These are phyloP conservation scores for Liparis tanakae DNA, from an alignment of 2,797 vertebrate species.

Conservation along the genomic window DNA sequence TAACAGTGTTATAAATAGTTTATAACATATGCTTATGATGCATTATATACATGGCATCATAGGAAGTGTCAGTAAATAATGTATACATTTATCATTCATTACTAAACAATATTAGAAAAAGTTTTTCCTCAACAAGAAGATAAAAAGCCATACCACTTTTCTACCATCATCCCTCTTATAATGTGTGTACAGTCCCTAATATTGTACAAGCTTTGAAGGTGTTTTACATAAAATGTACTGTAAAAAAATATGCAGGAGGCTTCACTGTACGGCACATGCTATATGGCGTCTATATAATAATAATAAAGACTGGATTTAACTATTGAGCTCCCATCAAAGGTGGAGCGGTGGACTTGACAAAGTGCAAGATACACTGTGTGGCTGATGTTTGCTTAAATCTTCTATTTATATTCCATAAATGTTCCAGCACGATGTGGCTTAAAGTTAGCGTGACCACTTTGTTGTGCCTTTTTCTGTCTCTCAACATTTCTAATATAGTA, in stretches of 20 bases:
- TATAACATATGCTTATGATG: too few species aligned
- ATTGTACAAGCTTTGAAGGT: neutral
- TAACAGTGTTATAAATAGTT: too few species aligned
- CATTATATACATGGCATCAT: too few species aligned
- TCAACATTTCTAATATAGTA: slow-evolving; percentile 23
- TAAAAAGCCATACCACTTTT: neutral
- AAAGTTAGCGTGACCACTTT: slow-evolving; percentile 11
- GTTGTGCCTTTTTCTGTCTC: slow-evolving; percentile 49
- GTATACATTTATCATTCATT: neutral
- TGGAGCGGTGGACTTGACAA: slow-evolving; percentile 4
- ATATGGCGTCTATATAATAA: neutral
- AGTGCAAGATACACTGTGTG: slow-evolving; percentile 11
- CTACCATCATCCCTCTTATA: neutral
- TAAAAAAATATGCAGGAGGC: neutral
- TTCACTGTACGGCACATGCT: neutral
- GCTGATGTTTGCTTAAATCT: slow-evolving; percentile 10
- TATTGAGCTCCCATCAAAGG: slow-evolving; percentile 13
- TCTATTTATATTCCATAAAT: slow-evolving; percentile 30
- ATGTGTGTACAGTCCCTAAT: slow-evolving; percentile 36
- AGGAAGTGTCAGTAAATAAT: neutral
- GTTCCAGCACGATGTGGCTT: slow-evolving; percentile 15
- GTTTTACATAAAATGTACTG: slow-evolving; percentile 1
- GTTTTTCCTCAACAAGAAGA: neutral
- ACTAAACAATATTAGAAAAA: neutral
- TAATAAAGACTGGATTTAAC: slow-evolving; percentile 13